Evolutionary conservation across 2,113 vertebrate species (phyloP).

Genomic region (Aegotheles bennettii): DNA sequence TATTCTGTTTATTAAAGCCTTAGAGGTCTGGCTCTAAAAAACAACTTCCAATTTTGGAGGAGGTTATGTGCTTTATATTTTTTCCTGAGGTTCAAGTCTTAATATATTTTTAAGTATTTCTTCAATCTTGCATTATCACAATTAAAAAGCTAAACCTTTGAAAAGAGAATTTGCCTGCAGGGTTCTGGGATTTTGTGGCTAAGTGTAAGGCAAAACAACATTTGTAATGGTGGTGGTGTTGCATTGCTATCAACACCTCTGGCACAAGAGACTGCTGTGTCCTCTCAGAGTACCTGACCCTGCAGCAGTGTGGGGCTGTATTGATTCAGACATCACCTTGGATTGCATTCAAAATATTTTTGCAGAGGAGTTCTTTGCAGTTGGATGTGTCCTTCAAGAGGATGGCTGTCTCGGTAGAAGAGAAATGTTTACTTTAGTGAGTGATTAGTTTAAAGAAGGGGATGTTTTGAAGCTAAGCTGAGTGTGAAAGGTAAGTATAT

Average conservation of each 20-base stretch:
- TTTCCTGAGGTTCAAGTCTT: fast-evolving
- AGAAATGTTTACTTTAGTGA: too few species aligned
- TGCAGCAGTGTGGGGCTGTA: neutral
- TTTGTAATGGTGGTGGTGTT: fast-evolving
- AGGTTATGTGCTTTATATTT: fast-evolving
- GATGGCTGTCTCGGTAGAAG: neutral
- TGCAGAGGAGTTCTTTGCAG: neutral
- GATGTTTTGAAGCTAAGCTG: neutral
- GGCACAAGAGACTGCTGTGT: fast-evolving
- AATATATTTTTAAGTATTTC: fast-evolving
- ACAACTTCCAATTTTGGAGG: fast-evolving
- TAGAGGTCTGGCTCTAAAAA: fast-evolving
- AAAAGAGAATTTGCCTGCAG: fast-evolving
- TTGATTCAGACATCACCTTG: neutral
- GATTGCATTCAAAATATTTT: neutral
- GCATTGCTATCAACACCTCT: fast-evolving
- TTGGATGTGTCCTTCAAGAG: neutral
- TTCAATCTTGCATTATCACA: fast-evolving
- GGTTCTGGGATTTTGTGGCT: neutral
- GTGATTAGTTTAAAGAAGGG: too few species aligned
- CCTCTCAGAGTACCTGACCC: neutral
- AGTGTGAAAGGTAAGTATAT: neutral
- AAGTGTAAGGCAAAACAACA: fast-evolving
- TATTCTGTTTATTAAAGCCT: fast-evolving
- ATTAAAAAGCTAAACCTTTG: fast-evolving